Evolutionary conservation across 2,888 invertebrate species (phyloP), one percentile per base, ranked within the genome.

Genomic region (Lobophora halterata): DNA sequence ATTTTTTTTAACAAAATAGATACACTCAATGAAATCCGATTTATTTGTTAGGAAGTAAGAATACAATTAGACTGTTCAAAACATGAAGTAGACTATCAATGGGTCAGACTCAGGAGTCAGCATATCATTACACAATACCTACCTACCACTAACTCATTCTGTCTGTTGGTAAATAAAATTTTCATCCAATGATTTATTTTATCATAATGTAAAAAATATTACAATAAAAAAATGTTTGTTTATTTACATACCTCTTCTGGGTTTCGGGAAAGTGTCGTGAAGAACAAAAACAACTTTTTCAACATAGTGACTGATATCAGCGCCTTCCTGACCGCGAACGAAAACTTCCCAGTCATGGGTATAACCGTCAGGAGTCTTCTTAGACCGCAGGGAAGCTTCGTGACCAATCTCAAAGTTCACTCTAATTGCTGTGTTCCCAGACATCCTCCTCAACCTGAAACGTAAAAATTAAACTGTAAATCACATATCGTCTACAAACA

Each of bases 271-370:
- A 28, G 97, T 96, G 49, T 95, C 93, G 67, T 98, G 98, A 33
- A 98, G 89, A 67, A 93, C 88, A 71, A 98, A 98, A 12, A 97
- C 94, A 49, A 95, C 93, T 90, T 95, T 97, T 45, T 98, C 97
- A 37, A 98, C 93, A 89, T 95, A 98, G 71, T 94, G 91, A 65
- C 95, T 93, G 60, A 98, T 95, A 68, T 95, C 94, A 52, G 93
- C 92, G 57, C 93, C 93, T 68, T 97, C 96, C 53, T 92, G 91
- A 34, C 97, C 97, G 65, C 95, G 91, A 10, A 98, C 96, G 86
- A 94, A 98, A 33, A 98, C 93, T 78, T 96, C 95, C 98, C 98
- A 98, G 77, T 98, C 98, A 86, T 98, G 98, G 56, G 98, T 98
- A 74, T 95, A 97, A 26, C 97, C 97, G 73, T 97, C 95, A 10